A percentile compares a stretch with the other conserved stretches of the same genome.
These are phyloP conservation scores for Gobio occitaniae DNA, from an alignment of 2,797 vertebrate species.

Conservation along the genomic window DNA sequence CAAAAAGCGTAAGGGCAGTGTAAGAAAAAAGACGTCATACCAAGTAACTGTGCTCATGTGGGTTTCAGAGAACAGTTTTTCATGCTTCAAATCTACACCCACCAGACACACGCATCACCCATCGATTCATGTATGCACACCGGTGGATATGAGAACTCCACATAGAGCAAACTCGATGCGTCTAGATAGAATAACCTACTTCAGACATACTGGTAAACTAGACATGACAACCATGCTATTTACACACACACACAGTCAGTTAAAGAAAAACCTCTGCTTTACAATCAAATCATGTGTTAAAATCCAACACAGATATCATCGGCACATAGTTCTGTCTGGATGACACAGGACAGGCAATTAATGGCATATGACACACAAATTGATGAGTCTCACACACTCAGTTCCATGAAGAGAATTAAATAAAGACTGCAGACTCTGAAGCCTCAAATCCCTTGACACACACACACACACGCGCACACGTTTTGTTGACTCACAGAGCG, in stretches of 20 bases:
- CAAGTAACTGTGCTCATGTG: neutral
- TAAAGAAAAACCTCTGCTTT: constrained; percentile 20
- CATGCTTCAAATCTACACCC: neutral
- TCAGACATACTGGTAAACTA: constrained; percentile 23
- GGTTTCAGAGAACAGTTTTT: neutral
- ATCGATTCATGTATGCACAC: neutral
- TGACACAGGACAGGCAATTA: constrained; percentile 11
- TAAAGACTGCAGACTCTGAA: constrained; percentile 24
- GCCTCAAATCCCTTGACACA: constrained; percentile 35
- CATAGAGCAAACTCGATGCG: constrained; percentile 23
- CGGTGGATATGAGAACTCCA: neutral
- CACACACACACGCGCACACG: neutral
- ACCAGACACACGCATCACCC: constrained; percentile 17
- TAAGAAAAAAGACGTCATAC: neutral
- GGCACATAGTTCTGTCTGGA: neutral
- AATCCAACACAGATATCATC: neutral
- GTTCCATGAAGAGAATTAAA: constrained; percentile 28
- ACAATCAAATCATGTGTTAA: constrained; percentile 11
- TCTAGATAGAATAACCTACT: constrained; percentile 56
- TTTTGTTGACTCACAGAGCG: constrained; percentile 51
- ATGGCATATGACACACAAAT: constrained; percentile 8
- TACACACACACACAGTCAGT: constrained; percentile 50
- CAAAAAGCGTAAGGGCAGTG: neutral
- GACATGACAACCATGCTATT: constrained; percentile 23
- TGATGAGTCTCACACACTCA: constrained; percentile 22